Evolutionary conservation across 1,140 invertebrate species (phyloP).

Genomic region (Procambarus clarkii): DNA sequence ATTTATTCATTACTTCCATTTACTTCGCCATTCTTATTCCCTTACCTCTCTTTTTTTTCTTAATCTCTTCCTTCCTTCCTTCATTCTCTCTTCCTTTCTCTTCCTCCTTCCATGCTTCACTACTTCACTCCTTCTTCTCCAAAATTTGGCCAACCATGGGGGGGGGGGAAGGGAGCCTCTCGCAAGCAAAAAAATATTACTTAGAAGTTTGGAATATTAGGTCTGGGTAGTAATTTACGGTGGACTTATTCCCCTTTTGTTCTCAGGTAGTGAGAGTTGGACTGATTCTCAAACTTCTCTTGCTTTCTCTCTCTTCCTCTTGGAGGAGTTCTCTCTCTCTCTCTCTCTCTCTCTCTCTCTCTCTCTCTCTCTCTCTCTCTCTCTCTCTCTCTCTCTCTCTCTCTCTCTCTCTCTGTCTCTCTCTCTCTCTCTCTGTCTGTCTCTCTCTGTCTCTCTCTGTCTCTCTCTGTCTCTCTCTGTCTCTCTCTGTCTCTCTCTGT

Average conservation of each 20-base stretch:
- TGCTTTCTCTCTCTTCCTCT: background rate
- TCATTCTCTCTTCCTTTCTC: background rate
- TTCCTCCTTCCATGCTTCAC: background rate
- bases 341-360: background rate
- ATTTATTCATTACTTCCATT: background rate
- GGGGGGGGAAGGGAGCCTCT: too few species aligned
- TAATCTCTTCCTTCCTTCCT: background rate
- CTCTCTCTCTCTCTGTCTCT: background rate
- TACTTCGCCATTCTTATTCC: background rate
- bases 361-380: background rate
- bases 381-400: background rate
- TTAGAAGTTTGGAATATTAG: background rate
- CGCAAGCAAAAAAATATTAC: background rate
- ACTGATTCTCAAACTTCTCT: background rate
- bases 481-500: conserved; percentile 8
- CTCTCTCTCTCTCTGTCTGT: background rate
- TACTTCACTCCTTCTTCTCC: background rate
- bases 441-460: background rate
- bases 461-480: background rate
- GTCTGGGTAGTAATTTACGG: conserved; percentile 3
- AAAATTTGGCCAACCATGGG: background rate
- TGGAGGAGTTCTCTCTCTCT: background rate
- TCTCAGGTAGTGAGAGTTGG: background rate
- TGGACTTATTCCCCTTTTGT: background rate
- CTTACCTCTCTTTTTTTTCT: background rate